Evolutionary conservation across 2,797 vertebrate genomes (phyloP).

Genomic region (Cyprinodon diabolis): DNA sequence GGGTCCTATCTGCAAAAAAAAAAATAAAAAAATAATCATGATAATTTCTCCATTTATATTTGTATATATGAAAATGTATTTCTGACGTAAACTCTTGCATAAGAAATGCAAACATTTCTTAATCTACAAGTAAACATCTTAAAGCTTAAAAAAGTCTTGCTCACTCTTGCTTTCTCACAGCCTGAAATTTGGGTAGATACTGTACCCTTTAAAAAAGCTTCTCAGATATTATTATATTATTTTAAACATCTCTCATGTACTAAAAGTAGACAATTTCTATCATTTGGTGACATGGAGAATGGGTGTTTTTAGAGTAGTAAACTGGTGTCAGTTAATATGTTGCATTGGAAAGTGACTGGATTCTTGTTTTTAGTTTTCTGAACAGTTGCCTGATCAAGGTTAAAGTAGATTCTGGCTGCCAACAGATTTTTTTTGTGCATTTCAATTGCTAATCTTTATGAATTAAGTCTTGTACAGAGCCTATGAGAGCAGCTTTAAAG

Average conservation of each 20-base stretch:
- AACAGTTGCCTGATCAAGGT: not conserved
- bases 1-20: not conserved
- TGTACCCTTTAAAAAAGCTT: not conserved
- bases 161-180: slow-evolving; percentile 4
- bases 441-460: not conserved
- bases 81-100: not conserved
- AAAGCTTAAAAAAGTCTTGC: not conserved
- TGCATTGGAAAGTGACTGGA: not conserved
- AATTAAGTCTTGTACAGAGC: not conserved
- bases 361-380: not conserved
- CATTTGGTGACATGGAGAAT: no score
- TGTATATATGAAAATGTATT: not conserved
- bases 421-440: not conserved
- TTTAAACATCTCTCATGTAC: not conserved
- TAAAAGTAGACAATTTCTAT: not conserved
- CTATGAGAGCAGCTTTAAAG: not conserved
- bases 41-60: not conserved
- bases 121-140: not conserved
- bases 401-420: not conserved
- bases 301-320: no score
- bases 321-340: not conserved
- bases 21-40: no score
- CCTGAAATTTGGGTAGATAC: not conserved
- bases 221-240: no score
- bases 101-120: not conserved